phyloP scores from a whole-genome alignment of 1,140 invertebrate genomes.

The Anastrepha ludens region DNA sequence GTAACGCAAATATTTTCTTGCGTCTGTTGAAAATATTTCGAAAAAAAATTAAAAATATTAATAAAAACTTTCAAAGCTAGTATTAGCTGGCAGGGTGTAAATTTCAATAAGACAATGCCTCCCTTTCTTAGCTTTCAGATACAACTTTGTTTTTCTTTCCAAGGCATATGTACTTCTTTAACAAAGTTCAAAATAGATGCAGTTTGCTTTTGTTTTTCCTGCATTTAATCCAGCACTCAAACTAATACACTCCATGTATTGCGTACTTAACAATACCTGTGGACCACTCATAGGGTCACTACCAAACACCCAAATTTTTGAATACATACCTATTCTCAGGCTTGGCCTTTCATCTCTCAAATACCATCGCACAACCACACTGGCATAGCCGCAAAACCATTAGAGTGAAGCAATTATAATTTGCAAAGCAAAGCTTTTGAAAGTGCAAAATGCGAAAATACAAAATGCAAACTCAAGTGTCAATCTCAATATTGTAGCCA shows the following conservation, averaged over 20 bases:
- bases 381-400: slow-evolving; percentile 17
- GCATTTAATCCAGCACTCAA: no score
- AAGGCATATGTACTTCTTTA: no score
- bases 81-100: no score
- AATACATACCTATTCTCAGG: background rate
- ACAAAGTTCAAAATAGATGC: no score
- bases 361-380: background rate
- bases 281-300: background rate
- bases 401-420: slow-evolving; percentile 46
- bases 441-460: slow-evolving; percentile 21
- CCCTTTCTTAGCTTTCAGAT: no score
- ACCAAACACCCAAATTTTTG: background rate
- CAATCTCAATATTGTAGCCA: slow-evolving; percentile 10
- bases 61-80: no score
- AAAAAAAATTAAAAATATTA: no score
- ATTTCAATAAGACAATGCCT: no score
- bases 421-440: slow-evolving; percentile 41
- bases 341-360: background rate
- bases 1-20: no score
- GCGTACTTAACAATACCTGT: background rate
- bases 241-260: background rate
- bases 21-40: no score
- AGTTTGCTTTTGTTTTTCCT: no score
- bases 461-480: slow-evolving; percentile 27
- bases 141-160: no score